Conservation (phyloP, 2,113 vertebrate species). For the Pelecanus crispus region DNA sequence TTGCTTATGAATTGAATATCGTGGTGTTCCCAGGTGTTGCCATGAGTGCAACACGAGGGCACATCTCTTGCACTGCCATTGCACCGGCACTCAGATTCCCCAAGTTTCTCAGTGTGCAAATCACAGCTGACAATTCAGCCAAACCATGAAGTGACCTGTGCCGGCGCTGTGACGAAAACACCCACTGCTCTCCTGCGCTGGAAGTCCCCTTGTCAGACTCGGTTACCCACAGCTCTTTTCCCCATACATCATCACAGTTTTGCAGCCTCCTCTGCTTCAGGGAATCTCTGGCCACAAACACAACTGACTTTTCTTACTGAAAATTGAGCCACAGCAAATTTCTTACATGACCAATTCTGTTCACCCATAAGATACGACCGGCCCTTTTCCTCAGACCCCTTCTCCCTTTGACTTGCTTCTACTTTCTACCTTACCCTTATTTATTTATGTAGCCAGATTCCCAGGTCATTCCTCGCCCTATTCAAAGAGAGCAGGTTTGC, state of each 20-base stretch:
- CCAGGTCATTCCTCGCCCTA: not conserved
- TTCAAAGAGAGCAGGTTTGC: not conserved
- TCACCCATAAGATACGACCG: not conserved
- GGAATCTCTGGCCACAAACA: not conserved
- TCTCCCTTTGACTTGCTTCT: not conserved
- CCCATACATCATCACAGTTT: not conserved
- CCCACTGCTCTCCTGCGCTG: not conserved
- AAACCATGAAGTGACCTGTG: not conserved
- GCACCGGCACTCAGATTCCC: not conserved
- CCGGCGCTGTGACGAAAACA: not conserved
- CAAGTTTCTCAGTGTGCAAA: not conserved
- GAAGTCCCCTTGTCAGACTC: not conserved
- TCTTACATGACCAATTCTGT: not conserved
- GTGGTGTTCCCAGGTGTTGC: not conserved
- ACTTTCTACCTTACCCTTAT: not conserved
- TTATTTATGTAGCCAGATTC: not conserved
- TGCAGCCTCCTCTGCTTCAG: not conserved
- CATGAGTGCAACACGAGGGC: not conserved
- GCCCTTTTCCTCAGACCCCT: not conserved
- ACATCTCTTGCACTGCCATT: not conserved
- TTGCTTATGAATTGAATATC: not conserved
- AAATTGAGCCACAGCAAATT: not conserved
- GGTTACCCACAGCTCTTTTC: not conserved
- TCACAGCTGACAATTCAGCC: not conserved
- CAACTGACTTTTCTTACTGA: not conserved